phyloP scores from a whole-genome alignment of 1,140 invertebrate species.

The Pristionchus pacificus region DNA sequence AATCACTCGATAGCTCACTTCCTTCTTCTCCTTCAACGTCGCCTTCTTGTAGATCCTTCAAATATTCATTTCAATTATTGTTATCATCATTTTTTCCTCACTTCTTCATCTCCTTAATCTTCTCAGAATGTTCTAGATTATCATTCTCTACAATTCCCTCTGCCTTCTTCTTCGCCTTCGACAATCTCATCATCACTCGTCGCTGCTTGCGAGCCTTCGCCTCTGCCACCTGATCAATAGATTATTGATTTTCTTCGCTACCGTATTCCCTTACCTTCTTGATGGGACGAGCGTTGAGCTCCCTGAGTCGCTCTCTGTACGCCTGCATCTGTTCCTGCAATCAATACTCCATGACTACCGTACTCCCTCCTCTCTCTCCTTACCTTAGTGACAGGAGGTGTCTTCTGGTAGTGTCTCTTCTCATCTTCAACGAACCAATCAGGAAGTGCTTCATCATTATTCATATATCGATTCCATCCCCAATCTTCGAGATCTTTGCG shows the following conservation, averaged over 20 bases:
- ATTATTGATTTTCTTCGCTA: no score
- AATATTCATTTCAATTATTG: conserved; percentile 23
- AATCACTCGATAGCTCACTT: conserved; percentile 87
- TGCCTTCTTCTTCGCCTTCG: conserved; percentile 90
- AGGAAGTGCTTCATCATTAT: conserved; percentile 77
- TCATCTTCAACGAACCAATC: conserved; percentile 96
- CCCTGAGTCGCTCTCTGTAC: conserved; percentile 68
- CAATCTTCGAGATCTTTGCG: conserved; percentile 79
- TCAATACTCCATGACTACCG: conserved; percentile 29
- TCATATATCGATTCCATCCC: conserved; percentile 74
- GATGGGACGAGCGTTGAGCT: conserved; percentile 86
- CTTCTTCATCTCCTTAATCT: conserved; percentile 82
- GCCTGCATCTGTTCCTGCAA: conserved; percentile 61
- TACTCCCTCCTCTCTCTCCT: no score
- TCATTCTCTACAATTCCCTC: conserved; percentile 82
- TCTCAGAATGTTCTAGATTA: conserved; percentile 84
- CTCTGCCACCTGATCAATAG: conserved; percentile 72
- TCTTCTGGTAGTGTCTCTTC: conserved; percentile 77
- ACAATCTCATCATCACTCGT: conserved; percentile 62
- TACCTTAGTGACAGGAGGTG: conserved; percentile 73
- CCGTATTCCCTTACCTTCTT: conserved; percentile 81
- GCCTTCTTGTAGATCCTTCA: conserved; percentile 84
- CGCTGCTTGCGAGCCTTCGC: conserved; percentile 95
- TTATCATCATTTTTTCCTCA: conserved; percentile 61
- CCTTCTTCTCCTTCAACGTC: conserved; percentile 70